These are phyloP conservation scores for Hemithea aestivaria DNA, from an alignment of 2,888 invertebrate species.

Conservation along the genomic window DNA sequence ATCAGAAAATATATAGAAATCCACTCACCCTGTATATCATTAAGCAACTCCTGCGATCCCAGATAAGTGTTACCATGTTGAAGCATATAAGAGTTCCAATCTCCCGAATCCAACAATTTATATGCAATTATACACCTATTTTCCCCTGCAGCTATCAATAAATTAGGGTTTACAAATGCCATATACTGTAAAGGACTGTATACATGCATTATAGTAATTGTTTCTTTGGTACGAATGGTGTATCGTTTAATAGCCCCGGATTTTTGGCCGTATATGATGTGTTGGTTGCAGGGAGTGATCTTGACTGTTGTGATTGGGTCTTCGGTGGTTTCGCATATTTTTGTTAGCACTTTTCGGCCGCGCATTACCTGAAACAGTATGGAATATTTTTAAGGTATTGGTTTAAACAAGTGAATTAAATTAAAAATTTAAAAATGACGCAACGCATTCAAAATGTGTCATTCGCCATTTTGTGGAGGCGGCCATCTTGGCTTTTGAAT, in stretches of 20 bases:
- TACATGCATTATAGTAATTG: constrained; percentile 55
- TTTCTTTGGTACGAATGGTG: constrained; percentile 55
- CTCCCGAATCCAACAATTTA: constrained; percentile 36
- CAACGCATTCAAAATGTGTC: no score
- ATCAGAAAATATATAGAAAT: background rate
- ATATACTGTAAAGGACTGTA: constrained; percentile 63
- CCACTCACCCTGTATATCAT: constrained; percentile 60
- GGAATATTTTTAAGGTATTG: no score
- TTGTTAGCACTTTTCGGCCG: constrained; percentile 62
- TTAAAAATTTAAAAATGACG: no score
- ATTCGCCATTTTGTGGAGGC: no score
- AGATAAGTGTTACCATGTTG: constrained; percentile 56
- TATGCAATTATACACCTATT: constrained; percentile 67
- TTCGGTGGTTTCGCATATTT: constrained; percentile 58
- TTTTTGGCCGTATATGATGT: constrained; percentile 69
- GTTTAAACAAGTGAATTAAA: no score
- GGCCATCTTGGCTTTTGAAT: no score
- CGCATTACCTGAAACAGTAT: constrained; percentile 54
- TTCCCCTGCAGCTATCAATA: constrained; percentile 63
- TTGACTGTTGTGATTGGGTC: constrained; percentile 67
- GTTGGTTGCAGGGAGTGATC: constrained; percentile 72
- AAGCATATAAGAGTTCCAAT: constrained; percentile 64
- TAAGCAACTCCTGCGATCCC: constrained; percentile 69
- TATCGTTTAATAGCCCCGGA: constrained; percentile 65
- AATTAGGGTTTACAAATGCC: constrained; percentile 50